Evolutionary conservation across 2,888 invertebrate species (phyloP).

Genomic region (Arge pagana): DNA sequence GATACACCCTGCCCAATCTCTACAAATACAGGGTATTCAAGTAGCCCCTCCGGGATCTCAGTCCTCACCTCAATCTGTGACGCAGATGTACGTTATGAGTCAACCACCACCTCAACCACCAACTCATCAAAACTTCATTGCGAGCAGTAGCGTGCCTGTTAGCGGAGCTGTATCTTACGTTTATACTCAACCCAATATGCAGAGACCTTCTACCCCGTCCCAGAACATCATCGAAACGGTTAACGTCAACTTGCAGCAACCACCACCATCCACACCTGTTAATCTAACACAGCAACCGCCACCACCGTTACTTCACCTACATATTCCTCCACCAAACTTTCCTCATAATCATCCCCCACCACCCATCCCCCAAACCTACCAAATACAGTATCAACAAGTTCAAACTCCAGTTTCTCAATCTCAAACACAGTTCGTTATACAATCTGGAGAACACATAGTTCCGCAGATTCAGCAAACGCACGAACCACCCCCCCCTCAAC

Average conservation of each 20-base stretch:
- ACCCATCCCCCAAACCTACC: constrained; percentile 55
- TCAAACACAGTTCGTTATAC: constrained; percentile 52
- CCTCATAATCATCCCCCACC: constrained; percentile 56
- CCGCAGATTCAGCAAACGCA: constrained; percentile 48
- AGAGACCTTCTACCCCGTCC: constrained; percentile 49
- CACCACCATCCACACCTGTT: constrained; percentile 48
- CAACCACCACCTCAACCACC: constrained; percentile 51
- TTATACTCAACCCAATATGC: constrained; percentile 51
- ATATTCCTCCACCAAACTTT: constrained; percentile 54
- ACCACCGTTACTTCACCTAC: constrained; percentile 51
- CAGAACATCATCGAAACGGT: constrained; percentile 50
- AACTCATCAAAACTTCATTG: constrained; percentile 45
- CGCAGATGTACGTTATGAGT: constrained; percentile 57
- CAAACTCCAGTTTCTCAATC: constrained; percentile 43
- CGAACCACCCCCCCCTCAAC: constrained; percentile 43
- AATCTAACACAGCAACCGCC: constrained; percentile 52
- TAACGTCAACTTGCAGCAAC: constrained; percentile 54
- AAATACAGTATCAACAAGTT: constrained; percentile 54
- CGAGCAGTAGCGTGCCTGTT: constrained; percentile 44
- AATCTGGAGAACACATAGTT: constrained; percentile 47
- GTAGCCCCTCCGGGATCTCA: constrained; percentile 48
- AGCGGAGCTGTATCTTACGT: constrained; percentile 53
- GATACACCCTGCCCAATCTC: constrained; percentile 52
- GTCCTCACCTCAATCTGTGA: constrained; percentile 51
- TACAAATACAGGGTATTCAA: constrained; percentile 52